phyloP scores from a whole-genome alignment of 2,888 invertebrate genomes.

The Gymnosoma rotundatum region DNA sequence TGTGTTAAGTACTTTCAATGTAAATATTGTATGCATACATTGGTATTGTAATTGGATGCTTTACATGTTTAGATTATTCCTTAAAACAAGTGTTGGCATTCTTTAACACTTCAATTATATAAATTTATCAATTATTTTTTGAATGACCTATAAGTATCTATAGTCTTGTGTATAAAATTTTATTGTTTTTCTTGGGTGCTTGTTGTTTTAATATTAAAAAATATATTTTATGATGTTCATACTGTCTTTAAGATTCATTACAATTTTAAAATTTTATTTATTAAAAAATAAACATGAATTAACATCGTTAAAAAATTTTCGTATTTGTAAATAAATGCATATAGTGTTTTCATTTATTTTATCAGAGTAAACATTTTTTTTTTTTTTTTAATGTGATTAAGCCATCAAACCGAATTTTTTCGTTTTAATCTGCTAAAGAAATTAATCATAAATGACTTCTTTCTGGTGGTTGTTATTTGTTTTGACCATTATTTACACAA shows the following conservation, averaged over 20 bases:
- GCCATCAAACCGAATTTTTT: conserved; percentile 20
- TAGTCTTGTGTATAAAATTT: neutral
- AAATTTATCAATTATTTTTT: neutral
- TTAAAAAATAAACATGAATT: neutral
- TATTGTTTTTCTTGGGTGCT: neutral
- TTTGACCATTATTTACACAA: conserved; percentile 61
- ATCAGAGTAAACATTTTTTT: neutral
- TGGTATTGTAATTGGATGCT: neutral
- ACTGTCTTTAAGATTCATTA: neutral
- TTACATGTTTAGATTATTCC: neutral
- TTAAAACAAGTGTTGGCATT: neutral
- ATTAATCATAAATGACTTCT: conserved; percentile 32
- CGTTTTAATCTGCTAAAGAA: neutral
- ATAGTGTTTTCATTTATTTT: neutral
- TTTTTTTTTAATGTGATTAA: conserved; percentile 25
- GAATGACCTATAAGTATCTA: neutral
- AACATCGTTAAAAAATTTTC: neutral
- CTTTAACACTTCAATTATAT: neutral
- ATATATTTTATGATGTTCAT: neutral
- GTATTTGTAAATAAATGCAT: neutral
- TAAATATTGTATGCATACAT: too few species aligned
- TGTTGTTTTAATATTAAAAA: neutral
- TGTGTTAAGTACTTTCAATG: too few species aligned
- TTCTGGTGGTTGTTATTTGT: conserved; percentile 28
- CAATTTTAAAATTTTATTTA: neutral